These are phyloP conservation scores for Apamea anceps DNA, from an alignment of 2,888 invertebrate genomes.

Conservation along the genomic window DNA sequence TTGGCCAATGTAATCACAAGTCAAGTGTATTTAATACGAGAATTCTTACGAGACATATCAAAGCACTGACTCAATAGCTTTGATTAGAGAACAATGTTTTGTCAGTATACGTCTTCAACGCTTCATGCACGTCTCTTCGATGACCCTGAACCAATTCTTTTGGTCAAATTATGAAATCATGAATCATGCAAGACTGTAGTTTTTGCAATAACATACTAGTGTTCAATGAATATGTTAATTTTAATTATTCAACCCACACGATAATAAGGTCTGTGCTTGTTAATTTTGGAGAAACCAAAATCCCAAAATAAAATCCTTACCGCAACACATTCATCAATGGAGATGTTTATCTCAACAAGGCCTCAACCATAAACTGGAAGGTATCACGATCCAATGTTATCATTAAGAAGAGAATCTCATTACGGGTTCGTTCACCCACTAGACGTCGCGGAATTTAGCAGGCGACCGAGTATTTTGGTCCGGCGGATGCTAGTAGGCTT, in stretches of 20 bases:
- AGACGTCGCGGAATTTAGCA: slow-evolving; percentile 89
- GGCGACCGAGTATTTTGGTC: slow-evolving; percentile 85
- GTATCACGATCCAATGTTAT: slow-evolving; percentile 71
- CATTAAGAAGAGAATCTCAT: slow-evolving; percentile 74
- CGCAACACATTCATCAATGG: slow-evolving; percentile 41
- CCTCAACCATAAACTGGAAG: slow-evolving; percentile 51
- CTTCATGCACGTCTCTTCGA: background rate
- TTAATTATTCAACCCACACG: background rate
- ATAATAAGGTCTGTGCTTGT: background rate
- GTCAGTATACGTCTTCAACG: slow-evolving; percentile 17
- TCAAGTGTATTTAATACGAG: slow-evolving; percentile 27
- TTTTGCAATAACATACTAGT: background rate
- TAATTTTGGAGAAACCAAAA: slow-evolving; percentile 22
- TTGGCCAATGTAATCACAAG: slow-evolving; percentile 37
- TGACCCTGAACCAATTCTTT: slow-evolving; percentile 21
- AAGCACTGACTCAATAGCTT: slow-evolving; percentile 35
- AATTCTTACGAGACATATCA: too few species aligned
- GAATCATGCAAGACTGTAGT: background rate
- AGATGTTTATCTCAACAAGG: slow-evolving; percentile 50
- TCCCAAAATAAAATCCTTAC: slow-evolving; percentile 15
- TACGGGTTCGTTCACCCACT: slow-evolving; percentile 85
- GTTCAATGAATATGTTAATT: slow-evolving; percentile 4
- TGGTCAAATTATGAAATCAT: background rate
- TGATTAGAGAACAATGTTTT: slow-evolving; percentile 26
- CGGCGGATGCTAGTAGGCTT: slow-evolving; percentile 85